Percentiles rank a stretch among this genome's conserved stretches.
These are phyloP conservation scores for Polydrusus pterygomalis DNA, from an alignment of 2,888 invertebrate species.

Conservation along the genomic window DNA sequence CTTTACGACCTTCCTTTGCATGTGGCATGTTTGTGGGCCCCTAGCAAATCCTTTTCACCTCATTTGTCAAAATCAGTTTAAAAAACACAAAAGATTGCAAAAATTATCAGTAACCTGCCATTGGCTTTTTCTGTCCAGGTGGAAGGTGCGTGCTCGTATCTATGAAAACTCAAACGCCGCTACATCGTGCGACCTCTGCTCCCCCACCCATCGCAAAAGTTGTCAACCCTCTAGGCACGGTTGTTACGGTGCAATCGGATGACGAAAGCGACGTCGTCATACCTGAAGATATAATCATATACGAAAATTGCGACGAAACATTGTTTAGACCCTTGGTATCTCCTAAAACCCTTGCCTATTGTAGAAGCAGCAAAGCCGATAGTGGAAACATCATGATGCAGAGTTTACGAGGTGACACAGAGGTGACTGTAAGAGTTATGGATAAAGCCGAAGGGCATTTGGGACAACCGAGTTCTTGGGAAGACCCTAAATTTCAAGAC, in stretches of 20 bases:
- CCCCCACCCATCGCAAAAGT: conserved; percentile 77
- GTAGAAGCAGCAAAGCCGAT: conserved; percentile 53
- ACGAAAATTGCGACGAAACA: conserved; percentile 80
- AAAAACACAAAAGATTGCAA: conserved; percentile 19
- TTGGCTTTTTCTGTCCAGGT: conserved; percentile 90
- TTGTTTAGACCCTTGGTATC: conserved; percentile 81
- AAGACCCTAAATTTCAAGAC: conserved; percentile 46
- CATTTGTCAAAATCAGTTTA: conserved; percentile 5
- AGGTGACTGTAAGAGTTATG: conserved; percentile 62
- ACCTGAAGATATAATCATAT: conserved; percentile 69
- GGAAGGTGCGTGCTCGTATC: conserved; percentile 72
- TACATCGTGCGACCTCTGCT: conserved; percentile 49
- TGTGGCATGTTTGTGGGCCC: conserved; percentile 37
- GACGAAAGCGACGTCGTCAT: conserved; percentile 64
- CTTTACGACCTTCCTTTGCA: conserved; percentile 22
- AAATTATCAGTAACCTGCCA: conserved; percentile 77
- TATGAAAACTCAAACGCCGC: conserved; percentile 65
- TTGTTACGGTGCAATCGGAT: conserved; percentile 75
- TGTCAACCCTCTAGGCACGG: conserved; percentile 86
- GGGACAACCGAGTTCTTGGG: conserved; percentile 48
- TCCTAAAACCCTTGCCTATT: conserved; percentile 70
- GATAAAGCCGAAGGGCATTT: conserved; percentile 54
- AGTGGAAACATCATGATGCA: conserved; percentile 62
- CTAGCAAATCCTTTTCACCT: conserved; percentile 9
- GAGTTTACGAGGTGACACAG: conserved; percentile 63